phyloP scores from a whole-genome alignment of 2,113 vertebrate species.

The Corythornis madagascariensis region DNA sequence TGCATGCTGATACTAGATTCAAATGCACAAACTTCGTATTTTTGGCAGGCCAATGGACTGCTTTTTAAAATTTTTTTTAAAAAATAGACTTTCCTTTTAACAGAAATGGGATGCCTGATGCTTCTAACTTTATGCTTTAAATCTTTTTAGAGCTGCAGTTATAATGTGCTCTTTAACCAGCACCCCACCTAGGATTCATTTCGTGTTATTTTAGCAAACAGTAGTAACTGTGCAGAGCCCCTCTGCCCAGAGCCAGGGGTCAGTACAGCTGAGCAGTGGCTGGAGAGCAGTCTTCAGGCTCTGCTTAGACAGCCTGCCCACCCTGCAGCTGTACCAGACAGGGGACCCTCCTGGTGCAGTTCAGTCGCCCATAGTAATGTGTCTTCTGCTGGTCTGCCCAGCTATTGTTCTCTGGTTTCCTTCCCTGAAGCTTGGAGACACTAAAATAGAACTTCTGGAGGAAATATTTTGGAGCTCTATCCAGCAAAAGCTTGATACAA shows the following conservation, averaged over 20 bases:
- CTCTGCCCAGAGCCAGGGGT: neutral
- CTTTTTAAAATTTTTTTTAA: neutral
- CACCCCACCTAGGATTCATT: neutral
- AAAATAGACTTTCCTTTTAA: neutral
- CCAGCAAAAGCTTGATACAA: no score
- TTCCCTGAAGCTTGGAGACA: no score
- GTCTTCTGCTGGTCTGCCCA: no score
- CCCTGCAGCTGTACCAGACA: neutral
- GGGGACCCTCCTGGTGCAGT: neutral
- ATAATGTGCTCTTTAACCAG: neutral
- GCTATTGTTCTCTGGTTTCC: no score
- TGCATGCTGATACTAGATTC: neutral
- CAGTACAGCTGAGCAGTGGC: neutral
- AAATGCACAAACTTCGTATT: neutral
- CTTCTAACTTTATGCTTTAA: neutral
- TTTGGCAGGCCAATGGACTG: neutral
- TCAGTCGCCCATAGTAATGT: neutral
- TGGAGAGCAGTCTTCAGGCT: conserved; percentile 29
- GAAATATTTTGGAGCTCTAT: no score
- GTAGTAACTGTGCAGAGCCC: fast-evolving
- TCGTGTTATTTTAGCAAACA: neutral
- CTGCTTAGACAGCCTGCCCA: neutral
- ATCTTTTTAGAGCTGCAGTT: neutral
- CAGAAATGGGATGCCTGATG: neutral
- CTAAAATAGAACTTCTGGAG: no score